A percentile compares a stretch with the other conserved stretches of the same genome.
phyloP scores from a whole-genome alignment of 2,113 vertebrate genomes.

The Bambusicola thoracicus region DNA sequence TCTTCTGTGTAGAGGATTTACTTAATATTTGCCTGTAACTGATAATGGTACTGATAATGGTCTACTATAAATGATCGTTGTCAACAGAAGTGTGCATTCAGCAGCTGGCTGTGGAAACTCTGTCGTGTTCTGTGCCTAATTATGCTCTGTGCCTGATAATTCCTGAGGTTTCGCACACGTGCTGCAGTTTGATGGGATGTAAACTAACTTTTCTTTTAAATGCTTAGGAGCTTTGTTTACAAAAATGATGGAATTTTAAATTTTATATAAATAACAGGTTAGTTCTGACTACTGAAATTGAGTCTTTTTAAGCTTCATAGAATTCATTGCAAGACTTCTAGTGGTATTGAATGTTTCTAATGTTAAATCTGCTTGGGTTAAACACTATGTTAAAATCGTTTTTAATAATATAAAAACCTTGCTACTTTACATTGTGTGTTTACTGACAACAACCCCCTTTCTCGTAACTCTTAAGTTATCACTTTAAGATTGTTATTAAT shows the following conservation, averaged over 20 bases:
- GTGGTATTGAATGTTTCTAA: constrained; percentile 37
- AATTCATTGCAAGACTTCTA: constrained; percentile 38
- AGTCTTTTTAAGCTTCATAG: constrained; percentile 12
- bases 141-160: constrained; percentile 20
- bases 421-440: constrained; percentile 49
- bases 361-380: constrained; percentile 36
- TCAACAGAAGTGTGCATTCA: neutral
- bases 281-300: constrained; percentile 67
- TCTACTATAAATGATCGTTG: neutral
- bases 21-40: neutral
- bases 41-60: neutral
- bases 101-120: constrained; percentile 39
- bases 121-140: constrained; percentile 50
- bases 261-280: constrained; percentile 39
- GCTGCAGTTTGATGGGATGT: constrained; percentile 48
- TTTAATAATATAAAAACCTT: constrained; percentile 43
- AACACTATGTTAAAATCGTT: constrained; percentile 49
- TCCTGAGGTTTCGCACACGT: constrained; percentile 43
- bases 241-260: constrained; percentile 34
- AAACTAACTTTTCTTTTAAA: constrained; percentile 63
- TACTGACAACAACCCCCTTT: constrained; percentile 57
- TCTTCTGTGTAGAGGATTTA: neutral
- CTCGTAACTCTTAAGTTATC: constrained; percentile 58
- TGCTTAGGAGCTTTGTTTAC: constrained; percentile 67
- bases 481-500: constrained; percentile 63